phyloP scores from a whole-genome alignment of 2,797 vertebrate species.

The Cheirogaleus major region DNA sequence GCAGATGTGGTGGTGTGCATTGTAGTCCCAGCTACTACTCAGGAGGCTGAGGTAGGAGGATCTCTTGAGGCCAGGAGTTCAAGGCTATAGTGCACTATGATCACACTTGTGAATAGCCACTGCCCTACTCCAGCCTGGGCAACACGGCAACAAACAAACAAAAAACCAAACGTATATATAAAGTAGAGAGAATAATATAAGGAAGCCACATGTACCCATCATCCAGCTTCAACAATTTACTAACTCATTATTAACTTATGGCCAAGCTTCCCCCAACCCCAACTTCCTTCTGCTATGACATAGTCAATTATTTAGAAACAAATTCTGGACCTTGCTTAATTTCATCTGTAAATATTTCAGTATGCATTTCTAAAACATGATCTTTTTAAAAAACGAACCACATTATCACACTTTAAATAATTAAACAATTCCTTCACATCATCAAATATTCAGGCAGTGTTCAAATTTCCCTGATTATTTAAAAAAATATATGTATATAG shows the following conservation, averaged over 20 bases:
- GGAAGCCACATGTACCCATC: background rate
- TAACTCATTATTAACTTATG: background rate
- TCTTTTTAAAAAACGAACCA: background rate
- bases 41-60: background rate
- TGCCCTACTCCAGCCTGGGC: background rate
- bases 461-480: background rate
- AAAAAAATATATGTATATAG: background rate
- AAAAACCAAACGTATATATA: background rate
- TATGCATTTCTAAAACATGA: background rate
- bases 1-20: background rate
- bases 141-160: background rate
- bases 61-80: background rate
- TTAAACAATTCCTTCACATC: background rate
- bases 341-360: conserved; percentile 39
- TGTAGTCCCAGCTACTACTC: background rate
- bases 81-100: background rate
- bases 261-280: background rate
- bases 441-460: background rate
- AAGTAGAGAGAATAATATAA: background rate
- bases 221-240: background rate
- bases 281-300: background rate
- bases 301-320: conserved; percentile 16
- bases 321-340: conserved; percentile 43
- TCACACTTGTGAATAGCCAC: background rate
- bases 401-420: conserved; percentile 7